These are phyloP conservation scores for Sanderia malayensis DNA, from an alignment of 30 jellyfish, hydroid and myxozoan genomes.

Conservation along the genomic window DNA sequence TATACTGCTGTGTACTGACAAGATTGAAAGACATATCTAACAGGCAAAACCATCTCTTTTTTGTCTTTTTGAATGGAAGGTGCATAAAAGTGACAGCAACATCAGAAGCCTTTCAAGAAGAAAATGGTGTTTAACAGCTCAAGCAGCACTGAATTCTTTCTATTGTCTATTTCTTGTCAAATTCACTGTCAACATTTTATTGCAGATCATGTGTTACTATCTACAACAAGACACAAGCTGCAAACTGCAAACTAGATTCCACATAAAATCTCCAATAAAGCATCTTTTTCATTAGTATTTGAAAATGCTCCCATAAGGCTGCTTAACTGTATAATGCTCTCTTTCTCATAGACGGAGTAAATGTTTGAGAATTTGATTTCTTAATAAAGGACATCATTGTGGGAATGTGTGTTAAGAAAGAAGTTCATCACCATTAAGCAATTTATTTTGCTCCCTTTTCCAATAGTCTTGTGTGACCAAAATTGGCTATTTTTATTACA, in stretches of 20 bases:
- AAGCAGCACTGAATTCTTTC: background rate
- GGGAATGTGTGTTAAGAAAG: background rate
- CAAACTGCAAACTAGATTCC: no score
- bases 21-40: constrained; percentile 25
- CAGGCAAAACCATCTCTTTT: constrained; percentile 51
- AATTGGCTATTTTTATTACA: background rate
- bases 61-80: constrained; percentile 57
- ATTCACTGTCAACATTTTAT: no score
- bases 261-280: no score
- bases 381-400: background rate
- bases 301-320: no score
- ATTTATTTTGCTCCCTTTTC: no score
- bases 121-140: constrained; percentile 48
- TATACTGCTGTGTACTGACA: constrained; percentile 3
- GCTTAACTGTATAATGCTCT: no score
- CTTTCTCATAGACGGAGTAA: background rate
- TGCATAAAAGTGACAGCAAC: constrained; percentile 43
- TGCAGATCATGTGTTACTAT: no score
- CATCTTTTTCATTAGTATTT: no score
- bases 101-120: constrained; percentile 58
- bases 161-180: background rate
- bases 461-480: background rate
- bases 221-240: no score
- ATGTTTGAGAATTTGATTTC: background rate
- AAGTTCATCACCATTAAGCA: background rate